These are phyloP conservation scores for Leucoma salicis DNA, from an alignment of 2,888 invertebrate genomes.

Conservation along the genomic window DNA sequence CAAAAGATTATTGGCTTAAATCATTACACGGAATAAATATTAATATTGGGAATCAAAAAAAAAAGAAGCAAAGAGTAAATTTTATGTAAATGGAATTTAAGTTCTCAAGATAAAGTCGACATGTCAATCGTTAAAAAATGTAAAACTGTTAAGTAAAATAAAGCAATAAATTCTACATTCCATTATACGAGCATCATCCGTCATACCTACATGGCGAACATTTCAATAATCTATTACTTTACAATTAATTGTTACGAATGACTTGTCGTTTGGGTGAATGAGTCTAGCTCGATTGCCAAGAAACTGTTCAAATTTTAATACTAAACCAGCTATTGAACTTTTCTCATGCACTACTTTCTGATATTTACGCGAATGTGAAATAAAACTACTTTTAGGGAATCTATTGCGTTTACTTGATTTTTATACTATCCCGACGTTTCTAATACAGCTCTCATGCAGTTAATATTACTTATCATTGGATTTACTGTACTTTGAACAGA, in stretches of 20 bases:
- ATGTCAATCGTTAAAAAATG: conserved; percentile 53
- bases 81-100: not conserved
- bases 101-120: conserved; percentile 14
- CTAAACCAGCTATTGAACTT: conserved; percentile 12
- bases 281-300: conserved; percentile 19
- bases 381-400: no score
- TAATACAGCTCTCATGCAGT: no score
- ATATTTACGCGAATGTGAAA: no score
- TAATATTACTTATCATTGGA: no score
- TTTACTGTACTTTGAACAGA: no score
- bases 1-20: no score
- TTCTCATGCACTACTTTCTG: conserved; percentile 17
- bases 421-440: no score
- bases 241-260: conserved; percentile 41
- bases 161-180: conserved; percentile 66
- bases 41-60: no score
- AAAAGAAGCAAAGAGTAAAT: no score
- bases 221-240: conserved; percentile 49
- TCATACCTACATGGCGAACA: conserved; percentile 46
- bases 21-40: no score
- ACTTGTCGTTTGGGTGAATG: conserved; percentile 22
- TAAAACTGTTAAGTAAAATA: conserved; percentile 66
- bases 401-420: no score
- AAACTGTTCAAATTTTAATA: conserved; percentile 18
- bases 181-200: conserved; percentile 47